A percentile compares a stretch with the other conserved stretches of the same genome.
These are phyloP conservation scores for Salminus brasiliensis DNA, from an alignment of 2,113 vertebrate genomes.

Conservation along the genomic window DNA sequence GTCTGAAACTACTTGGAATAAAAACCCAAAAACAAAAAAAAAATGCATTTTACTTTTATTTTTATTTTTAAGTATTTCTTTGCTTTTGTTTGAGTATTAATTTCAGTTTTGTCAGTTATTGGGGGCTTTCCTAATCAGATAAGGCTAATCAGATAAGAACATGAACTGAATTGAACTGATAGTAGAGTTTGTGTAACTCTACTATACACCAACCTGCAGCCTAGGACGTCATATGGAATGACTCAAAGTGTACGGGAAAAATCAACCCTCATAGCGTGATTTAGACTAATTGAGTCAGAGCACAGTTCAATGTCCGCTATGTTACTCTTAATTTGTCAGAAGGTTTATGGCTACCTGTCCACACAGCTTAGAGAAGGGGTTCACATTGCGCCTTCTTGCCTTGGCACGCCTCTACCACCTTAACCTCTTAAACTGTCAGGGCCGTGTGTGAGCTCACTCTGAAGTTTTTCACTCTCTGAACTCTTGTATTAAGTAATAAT, in stretches of 20 bases:
- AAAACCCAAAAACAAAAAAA: too few relatives aligned
- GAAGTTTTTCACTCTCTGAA: too few relatives aligned
- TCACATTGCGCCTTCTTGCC: neutral
- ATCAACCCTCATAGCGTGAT: neutral
- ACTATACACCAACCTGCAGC: constrained; percentile 57
- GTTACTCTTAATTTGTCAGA: neutral
- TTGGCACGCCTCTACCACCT: too few relatives aligned
- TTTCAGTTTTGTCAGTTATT: too few relatives aligned
- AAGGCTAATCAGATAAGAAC: neutral
- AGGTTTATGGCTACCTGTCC: neutral
- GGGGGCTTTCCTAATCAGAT: too few relatives aligned
- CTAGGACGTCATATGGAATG: constrained; percentile 41
- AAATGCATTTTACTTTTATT: too few relatives aligned
- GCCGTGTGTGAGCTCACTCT: too few relatives aligned
- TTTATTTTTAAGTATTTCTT: too few relatives aligned
- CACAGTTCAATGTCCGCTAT: neutral
- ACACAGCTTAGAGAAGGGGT: neutral
- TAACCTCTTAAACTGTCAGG: too few relatives aligned
- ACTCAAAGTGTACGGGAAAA: constrained; percentile 49
- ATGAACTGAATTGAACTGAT: constrained; percentile 39
- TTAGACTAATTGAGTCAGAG: neutral
- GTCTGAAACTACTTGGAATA: too few relatives aligned
- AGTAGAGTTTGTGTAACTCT: constrained; percentile 28
- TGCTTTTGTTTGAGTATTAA: too few relatives aligned
- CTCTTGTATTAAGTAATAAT: too few relatives aligned